Evolutionary conservation across 2,888 invertebrate genomes (phyloP), one percentile per base, ranked within the genome.

Genomic region (Megamerina dolium): DNA sequence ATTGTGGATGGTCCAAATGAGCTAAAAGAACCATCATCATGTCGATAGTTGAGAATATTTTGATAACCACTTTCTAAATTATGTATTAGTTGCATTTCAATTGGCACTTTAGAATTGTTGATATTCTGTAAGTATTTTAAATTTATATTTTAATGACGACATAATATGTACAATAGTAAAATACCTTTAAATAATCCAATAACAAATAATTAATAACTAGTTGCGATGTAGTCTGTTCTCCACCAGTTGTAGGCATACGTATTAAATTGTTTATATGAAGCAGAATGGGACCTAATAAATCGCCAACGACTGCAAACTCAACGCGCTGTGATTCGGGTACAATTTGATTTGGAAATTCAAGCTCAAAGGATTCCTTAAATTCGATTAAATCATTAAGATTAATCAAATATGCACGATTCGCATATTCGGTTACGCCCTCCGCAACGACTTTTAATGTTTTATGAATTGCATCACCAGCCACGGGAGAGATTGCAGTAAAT

Each of bases 21-120:
- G 68, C 87, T 80, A 71, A 93, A 97, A 0, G 95, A 94, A 2
- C 94, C 93, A 66, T 96, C 94, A 0, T 74, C 61, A 49, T 86
- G 82, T 46, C 83, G 81, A 68, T 86, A 97, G 1, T 84, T 87
- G 65, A 96, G 75, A 64, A 96, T 85, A 45, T 89, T 79, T 68
- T 97, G 96, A 68, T 93, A 96, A 9, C 93, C 92, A 17, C 79
- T 76, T 58, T 93, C 88, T 64, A 94, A 80, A 51, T 73, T 70
- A 14, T 58, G 60, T 18, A 72, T 63, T 1, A 74, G 72, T 59
- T 82, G 80, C 2, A 73, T 72, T 59, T 81, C 75, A 37, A 90
- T 73, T 0, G 79, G 78, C 23, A 78, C 78, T 0, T 80, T 83
- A 23, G 84, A 64, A 59, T 85, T 83, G 78, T 52, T 47, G 52